Conservation (phyloP, 2,888 invertebrate species). For the Heliconius ismenius region DNA sequence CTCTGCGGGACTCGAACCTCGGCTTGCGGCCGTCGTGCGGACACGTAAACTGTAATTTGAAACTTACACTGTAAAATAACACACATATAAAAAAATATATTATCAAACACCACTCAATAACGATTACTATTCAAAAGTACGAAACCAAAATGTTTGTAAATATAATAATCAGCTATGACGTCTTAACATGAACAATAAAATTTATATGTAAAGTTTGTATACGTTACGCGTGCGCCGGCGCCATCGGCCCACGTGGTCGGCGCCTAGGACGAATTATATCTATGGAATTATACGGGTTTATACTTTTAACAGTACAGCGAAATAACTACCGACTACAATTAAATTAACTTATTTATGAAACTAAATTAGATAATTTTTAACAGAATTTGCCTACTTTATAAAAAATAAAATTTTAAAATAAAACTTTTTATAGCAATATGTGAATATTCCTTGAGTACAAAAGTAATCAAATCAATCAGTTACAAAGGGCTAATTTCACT, state of each 20-base stretch:
- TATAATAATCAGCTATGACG: conserved; percentile 30
- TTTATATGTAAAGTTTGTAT: conserved; percentile 42
- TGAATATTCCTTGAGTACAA: too few species aligned
- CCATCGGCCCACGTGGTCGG: conserved; percentile 45
- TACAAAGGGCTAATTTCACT: too few species aligned
- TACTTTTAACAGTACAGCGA: neutral
- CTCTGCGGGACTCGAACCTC: too few species aligned
- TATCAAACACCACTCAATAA: neutral
- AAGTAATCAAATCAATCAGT: too few species aligned
- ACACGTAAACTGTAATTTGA: too few species aligned
- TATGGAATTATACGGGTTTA: neutral
- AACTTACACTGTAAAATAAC: neutral
- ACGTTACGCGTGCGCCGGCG: conserved; percentile 45
- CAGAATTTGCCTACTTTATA: too few species aligned
- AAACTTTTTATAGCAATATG: too few species aligned
- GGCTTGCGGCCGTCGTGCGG: too few species aligned
- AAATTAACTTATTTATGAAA: neutral
- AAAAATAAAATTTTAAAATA: too few species aligned
- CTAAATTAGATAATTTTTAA: neutral
- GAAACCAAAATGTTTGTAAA: conserved; percentile 10
- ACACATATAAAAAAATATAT: neutral
- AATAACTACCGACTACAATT: too few species aligned
- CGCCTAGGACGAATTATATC: conserved; percentile 39
- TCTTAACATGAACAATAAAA: conserved; percentile 40
- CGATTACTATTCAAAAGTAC: neutral